Evolutionary conservation across 92 coral and sea anemone species (phyloP).

Genomic region (Blastomussa wellsi): DNA sequence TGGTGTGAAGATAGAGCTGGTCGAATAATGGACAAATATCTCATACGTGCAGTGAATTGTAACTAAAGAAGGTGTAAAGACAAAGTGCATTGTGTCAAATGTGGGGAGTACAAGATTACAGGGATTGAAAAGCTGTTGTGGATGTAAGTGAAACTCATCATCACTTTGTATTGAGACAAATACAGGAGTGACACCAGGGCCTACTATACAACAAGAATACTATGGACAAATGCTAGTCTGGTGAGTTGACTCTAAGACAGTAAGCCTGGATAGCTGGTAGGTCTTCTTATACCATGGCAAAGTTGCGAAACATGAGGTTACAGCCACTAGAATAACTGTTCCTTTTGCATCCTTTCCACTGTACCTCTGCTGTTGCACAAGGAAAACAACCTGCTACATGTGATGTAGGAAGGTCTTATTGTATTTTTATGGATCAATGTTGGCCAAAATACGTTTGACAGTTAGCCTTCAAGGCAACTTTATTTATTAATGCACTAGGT

Average conservation of each 20-base stretch:
- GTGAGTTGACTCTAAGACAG: background rate
- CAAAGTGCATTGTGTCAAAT: background rate
- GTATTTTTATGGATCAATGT: slow-evolving; percentile 1
- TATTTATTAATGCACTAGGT: background rate
- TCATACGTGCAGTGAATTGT: background rate
- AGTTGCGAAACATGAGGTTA: background rate
- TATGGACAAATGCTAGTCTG: background rate
- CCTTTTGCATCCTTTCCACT: background rate
- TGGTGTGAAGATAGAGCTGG: background rate
- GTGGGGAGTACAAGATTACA: background rate
- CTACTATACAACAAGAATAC: background rate
- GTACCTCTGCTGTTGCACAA: background rate
- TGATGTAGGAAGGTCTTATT: background rate
- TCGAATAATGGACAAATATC: background rate
- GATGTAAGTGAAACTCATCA: background rate
- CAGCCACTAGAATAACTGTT: background rate
- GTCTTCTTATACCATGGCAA: background rate
- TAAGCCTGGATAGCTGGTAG: background rate
- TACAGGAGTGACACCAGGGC: background rate
- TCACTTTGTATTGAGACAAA: background rate
- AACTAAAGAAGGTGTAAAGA: background rate
- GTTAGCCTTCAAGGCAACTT: slow-evolving; percentile 31
- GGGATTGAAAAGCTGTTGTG: slow-evolving; percentile 1
- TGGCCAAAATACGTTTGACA: background rate
- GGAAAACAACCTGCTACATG: background rate